Conservation (phyloP, 2,888 invertebrate species). For the Trissoscelio sp. region DNA sequence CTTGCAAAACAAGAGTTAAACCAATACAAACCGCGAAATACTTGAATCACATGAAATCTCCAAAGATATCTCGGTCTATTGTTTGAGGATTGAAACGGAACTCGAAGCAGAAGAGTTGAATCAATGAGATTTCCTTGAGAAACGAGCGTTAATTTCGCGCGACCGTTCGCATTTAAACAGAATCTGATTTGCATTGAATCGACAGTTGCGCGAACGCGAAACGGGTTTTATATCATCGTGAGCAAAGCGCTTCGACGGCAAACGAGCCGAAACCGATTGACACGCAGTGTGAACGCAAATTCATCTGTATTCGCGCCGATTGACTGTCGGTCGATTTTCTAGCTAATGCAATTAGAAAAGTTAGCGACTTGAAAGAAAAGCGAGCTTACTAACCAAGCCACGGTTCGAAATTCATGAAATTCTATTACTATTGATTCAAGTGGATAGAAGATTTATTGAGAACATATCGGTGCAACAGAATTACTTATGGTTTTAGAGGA, state of each 20-base stretch:
- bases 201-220: conserved; percentile 23
- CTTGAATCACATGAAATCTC: background rate
- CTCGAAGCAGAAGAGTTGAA: conserved; percentile 33
- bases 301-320: conserved; percentile 43
- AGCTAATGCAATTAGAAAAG: conserved; percentile 45
- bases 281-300: conserved; percentile 43
- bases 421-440: conserved; percentile 21
- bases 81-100: conserved; percentile 24
- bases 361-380: conserved; percentile 41
- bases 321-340: conserved; percentile 25
- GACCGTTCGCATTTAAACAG: conserved; percentile 48
- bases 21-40: background rate
- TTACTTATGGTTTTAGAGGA: too few species aligned
- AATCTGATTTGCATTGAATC: conserved; percentile 52
- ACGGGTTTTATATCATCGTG: conserved; percentile 38
- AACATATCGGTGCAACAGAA: background rate
- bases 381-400: conserved; percentile 13
- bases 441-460: conserved; percentile 17
- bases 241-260: conserved; percentile 15
- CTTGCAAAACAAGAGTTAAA: background rate
- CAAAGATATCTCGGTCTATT: conserved; percentile 19
- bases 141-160: conserved; percentile 46
- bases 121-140: conserved; percentile 36
- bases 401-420: conserved; percentile 21
- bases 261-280: conserved; percentile 38